Evolutionary conservation across 1,140 invertebrate species (phyloP), one percentile per base, ranked within the genome.

Genomic region (Drosophila obscura): DNA sequence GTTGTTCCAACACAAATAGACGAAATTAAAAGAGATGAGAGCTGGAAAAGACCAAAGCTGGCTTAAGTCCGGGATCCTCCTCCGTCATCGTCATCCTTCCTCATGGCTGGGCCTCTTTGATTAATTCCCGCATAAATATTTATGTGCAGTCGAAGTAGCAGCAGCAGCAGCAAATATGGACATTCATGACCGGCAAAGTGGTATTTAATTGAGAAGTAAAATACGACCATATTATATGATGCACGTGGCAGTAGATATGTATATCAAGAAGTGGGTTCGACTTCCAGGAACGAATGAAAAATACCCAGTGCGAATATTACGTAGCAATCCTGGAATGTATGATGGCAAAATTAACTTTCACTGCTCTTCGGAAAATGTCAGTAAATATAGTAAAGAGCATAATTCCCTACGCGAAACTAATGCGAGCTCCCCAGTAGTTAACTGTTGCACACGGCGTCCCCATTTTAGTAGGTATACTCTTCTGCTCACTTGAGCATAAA

Each of bases 111-210:
- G 4, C 4, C 4, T 39, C 45, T 63, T 74, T 64, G 82, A 87
- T 82, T 87, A 87, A 87, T 62, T 65, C 71, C 57, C 56, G 61
- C 71, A 88, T 88, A 88, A 87, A 87, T 87, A 87, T 88, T 87
- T 83, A 72, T 76, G 63, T 69, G 52, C 55, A 60, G 56, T 41
- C 46, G 35, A 41, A 61, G 35, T 24, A 28, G 57, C 57, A 64
- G 45, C 39, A 67, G 56, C 49, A 53, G 31, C 39, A 60, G 35
- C 35, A 57, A 64, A 74, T 74, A 71, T 74, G 55, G 41, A 48
- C 59, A 57, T 74, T 74, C 59, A 68, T 63, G 68, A 50, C 64
- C 19, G 19, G 15, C 64, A 62, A 76, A 85, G 65, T 69, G 75
- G 63, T 59, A 79, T 82, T 87, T 88, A 87, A 87, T 87, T 87